A percentile compares a stretch with the other conserved stretches of the same genome.
These are phyloP conservation scores for Callocephalon fimbriatum DNA, from an alignment of 2,113 vertebrate species.

Conservation along the genomic window DNA sequence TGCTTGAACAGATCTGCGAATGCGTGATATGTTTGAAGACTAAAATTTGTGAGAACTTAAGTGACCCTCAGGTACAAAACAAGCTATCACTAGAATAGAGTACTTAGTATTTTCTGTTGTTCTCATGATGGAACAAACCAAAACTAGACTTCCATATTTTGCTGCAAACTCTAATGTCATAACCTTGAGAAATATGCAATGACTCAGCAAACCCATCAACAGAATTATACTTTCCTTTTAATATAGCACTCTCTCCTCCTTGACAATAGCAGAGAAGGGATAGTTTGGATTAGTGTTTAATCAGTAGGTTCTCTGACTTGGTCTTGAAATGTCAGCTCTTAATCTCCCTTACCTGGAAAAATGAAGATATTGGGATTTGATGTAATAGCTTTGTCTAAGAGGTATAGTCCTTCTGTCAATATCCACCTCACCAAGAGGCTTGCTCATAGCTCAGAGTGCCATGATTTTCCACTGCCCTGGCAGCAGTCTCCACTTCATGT, in stretches of 20 bases:
- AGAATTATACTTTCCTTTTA: slow-evolving; percentile 27
- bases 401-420: slow-evolving; percentile 1
- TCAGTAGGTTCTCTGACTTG: slow-evolving; percentile 33
- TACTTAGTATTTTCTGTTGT: not conserved
- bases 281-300: slow-evolving; percentile 44
- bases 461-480: not conserved
- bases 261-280: not conserved
- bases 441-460: not conserved
- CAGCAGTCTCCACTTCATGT: not conserved
- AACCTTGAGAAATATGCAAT: slow-evolving; percentile 43
- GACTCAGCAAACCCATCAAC: slow-evolving; percentile 31
- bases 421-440: not conserved
- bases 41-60: not conserved
- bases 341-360: slow-evolving; percentile 46
- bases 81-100: not conserved
- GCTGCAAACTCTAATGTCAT: not conserved
- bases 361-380: slow-evolving; percentile 25
- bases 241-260: not conserved
- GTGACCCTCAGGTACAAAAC: fast-evolving
- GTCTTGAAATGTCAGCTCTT: slow-evolving; percentile 58
- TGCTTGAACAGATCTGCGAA: not conserved
- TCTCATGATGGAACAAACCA: not conserved
- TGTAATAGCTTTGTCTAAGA: slow-evolving; percentile 14
- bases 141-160: not conserved
- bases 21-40: not conserved